Evolutionary conservation across 2,888 invertebrate genomes (phyloP).

Genomic region (Drosophila paranaensis): DNA sequence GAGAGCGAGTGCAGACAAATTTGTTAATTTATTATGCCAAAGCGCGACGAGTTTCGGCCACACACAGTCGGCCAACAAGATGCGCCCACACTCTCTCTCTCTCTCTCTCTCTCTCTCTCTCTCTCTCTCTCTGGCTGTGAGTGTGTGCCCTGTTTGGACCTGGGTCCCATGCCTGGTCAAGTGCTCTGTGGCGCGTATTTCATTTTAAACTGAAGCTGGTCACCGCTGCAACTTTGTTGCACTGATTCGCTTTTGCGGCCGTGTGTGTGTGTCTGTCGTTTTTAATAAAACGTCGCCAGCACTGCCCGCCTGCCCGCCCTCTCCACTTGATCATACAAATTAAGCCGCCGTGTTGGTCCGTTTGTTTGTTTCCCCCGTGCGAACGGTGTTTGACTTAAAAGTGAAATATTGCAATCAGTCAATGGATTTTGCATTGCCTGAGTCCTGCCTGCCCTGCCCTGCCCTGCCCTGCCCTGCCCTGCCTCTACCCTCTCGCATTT

Average conservation of each 20-base stretch:
- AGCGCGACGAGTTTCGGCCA: slow-evolving; percentile 49
- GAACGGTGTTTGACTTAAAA: slow-evolving; percentile 66
- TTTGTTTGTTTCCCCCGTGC: slow-evolving; percentile 37
- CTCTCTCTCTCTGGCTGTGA: not conserved
- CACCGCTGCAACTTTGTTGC: slow-evolving; percentile 67
- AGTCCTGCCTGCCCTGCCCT: not conserved
- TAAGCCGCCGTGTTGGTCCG: slow-evolving; percentile 67
- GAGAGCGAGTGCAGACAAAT: slow-evolving; percentile 73
- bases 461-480: not conserved
- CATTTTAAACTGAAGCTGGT: slow-evolving; percentile 62
- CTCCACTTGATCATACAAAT: slow-evolving; percentile 70
- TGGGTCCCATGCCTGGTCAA: slow-evolving; percentile 59
- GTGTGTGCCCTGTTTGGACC: slow-evolving; percentile 10
- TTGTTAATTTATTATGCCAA: slow-evolving; percentile 79
- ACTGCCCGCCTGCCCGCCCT: not conserved
- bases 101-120: not conserved
- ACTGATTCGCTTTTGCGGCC: slow-evolving; percentile 54
- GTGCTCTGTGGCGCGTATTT: slow-evolving; percentile 58
- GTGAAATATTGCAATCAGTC: slow-evolving; percentile 80
- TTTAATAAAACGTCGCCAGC: slow-evolving; percentile 68
- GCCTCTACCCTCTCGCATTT: not conserved
- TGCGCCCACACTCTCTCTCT: not conserved
- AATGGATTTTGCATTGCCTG: slow-evolving; percentile 67
- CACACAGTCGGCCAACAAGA: slow-evolving; percentile 23
- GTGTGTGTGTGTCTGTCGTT: slow-evolving; percentile 47